Base-by-base conservation (phyloP, 1,140 invertebrate genomes). In the Berghia stephanieae region DNA sequence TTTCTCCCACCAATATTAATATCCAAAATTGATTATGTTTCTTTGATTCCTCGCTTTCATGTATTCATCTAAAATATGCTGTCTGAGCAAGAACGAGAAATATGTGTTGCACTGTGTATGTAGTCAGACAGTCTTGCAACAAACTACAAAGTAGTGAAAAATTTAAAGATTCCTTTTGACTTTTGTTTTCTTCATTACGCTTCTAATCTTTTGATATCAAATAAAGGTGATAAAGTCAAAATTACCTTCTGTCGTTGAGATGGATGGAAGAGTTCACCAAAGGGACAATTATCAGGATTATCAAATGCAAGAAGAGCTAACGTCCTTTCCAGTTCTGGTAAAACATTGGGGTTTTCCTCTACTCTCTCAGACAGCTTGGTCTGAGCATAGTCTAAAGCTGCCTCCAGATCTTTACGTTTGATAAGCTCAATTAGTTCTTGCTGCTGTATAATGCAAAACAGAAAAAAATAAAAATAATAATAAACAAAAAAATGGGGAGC, bases 281-380 rank as follows among this genome's bases (percentile, higher is more conserved):
- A 99, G 0, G 98, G 98, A 79, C 96, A 98, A 69, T 93, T 93
- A 81, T 95, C 93, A 0, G 98, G 98, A 84, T 99, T 96, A 77
- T 99, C 97, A 90, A 99, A 99, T 10, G 98, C 98, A 13, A 99
- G 89, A 21, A 99, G 90, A 0, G 98, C 97, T 46, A 99, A 90
- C 0, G 98, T 99, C 79, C 97, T 85, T 84, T 93, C 92, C 42
- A 93, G 84, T 82, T 92, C 91, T 27, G 88, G 82, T 31, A 92
- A 81, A 43, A 92, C 89, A 60, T 91, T 87, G 36, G 94, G 93
- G 89, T 97, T 95, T 63, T 94, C 94, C 84, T 97, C 96, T 5
- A 96, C 97, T 49, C 96, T 93, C 90, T 99, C 97, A 42, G 92
- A 92, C 31, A 99, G 89, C 85, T 98, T 95, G 55, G 95, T 95